These are phyloP conservation scores for Isoperla grammatica DNA, from an alignment of 2,888 invertebrate genomes.

Conservation along the genomic window DNA sequence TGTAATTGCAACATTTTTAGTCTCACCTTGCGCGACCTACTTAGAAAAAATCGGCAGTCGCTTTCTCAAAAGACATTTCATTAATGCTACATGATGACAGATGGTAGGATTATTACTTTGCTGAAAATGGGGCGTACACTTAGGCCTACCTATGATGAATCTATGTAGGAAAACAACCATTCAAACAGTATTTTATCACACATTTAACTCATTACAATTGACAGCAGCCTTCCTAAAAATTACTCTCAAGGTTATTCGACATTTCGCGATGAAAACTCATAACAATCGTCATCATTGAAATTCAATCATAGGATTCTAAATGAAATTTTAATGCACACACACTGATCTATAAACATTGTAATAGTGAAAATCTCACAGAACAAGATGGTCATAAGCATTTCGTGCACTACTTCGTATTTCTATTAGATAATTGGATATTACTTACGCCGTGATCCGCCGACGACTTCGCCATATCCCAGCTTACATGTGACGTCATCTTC, in stretches of 20 bases:
- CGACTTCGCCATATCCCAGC: conserved; percentile 29
- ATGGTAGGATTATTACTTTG: conserved; percentile 18
- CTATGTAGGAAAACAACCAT: not conserved
- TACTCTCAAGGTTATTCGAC: conserved; percentile 29
- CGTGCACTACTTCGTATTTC: conserved; percentile 27
- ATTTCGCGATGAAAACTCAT: conserved; percentile 14
- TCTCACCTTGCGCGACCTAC: conserved; percentile 29
- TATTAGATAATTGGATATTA: conserved; percentile 22
- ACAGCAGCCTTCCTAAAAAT: conserved; percentile 25
- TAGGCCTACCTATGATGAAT: not conserved
- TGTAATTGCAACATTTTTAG: conserved; percentile 18
- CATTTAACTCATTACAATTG: conserved; percentile 25
- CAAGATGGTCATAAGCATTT: conserved; percentile 9
- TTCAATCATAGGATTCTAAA: conserved; percentile 29
- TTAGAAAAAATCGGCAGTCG: conserved; percentile 24
- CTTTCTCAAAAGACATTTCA: conserved; percentile 28
- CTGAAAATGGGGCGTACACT: conserved; percentile 8
- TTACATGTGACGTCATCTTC: conserved; percentile 29
- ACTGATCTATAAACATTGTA: not conserved
- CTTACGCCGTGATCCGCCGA: conserved; percentile 29
- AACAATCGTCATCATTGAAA: no score
- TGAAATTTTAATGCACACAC: conserved; percentile 29
- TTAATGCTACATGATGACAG: conserved; percentile 23
- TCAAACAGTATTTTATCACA: conserved; percentile 6
- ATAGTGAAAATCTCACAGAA: not conserved